These are phyloP conservation scores for Ursus arctos DNA, from an alignment of 2,113 vertebrate genomes.

Conservation along the genomic window DNA sequence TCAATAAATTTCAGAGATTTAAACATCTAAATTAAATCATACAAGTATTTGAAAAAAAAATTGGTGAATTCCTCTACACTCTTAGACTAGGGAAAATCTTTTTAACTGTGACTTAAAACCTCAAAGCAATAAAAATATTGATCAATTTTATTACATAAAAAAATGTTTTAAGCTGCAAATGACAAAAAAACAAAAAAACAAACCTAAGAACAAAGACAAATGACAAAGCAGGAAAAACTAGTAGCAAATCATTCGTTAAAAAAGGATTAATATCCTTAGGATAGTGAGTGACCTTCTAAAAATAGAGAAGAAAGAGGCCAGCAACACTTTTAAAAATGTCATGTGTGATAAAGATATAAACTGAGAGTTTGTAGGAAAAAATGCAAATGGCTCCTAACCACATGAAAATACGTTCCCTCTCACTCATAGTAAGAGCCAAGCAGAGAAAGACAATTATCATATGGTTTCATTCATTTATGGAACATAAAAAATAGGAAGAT, in stretches of 20 bases:
- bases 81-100: background rate
- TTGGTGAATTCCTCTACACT: background rate
- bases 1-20: background rate
- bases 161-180: background rate
- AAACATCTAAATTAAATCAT: background rate
- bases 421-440: background rate
- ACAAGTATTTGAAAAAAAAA: background rate
- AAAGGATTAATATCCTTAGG: background rate
- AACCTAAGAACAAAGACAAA: slow-evolving; percentile 1
- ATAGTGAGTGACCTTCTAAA: background rate
- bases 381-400: background rate
- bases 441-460: background rate
- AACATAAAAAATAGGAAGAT: too few relatives aligned
- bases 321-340: background rate
- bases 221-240: background rate
- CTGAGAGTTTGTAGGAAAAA: background rate
- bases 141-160: background rate
- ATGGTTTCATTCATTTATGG: too few relatives aligned
- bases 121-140: background rate
- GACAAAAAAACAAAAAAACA: background rate
- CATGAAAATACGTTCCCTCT: background rate
- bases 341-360: background rate
- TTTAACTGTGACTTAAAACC: background rate
- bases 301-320: background rate
- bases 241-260: background rate